phyloP scores from a whole-genome alignment of 1,140 invertebrate species.

The Scaptodrosophila lebanonensis region DNA sequence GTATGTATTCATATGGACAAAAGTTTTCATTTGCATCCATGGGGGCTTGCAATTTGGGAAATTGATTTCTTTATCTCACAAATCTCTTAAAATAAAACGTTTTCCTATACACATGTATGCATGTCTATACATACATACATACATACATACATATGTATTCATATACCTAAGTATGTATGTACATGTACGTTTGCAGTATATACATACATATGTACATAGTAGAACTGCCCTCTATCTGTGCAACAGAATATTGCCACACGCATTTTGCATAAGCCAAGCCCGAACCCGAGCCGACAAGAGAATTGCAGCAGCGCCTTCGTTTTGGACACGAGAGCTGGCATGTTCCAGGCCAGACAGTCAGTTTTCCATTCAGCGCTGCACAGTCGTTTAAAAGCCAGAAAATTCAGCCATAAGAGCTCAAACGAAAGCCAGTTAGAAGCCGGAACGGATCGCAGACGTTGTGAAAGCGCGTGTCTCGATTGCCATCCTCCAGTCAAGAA shows the following conservation, averaged over 20 bases:
- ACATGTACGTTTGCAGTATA: not conserved
- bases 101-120: not conserved
- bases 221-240: no score
- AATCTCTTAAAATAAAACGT: no score
- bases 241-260: no score
- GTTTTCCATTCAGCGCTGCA: slow-evolving; percentile 75
- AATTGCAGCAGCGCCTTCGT: slow-evolving; percentile 5
- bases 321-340: slow-evolving; percentile 5
- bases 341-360: slow-evolving; percentile 49
- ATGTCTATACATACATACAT: not conserved
- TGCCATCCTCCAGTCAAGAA: no score
- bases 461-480: slow-evolving; percentile 13
- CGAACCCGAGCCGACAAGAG: not conserved
- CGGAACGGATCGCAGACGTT: slow-evolving; percentile 66
- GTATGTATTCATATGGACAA: not conserved
- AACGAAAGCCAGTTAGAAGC: slow-evolving; percentile 69
- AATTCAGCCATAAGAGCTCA: slow-evolving; percentile 73
- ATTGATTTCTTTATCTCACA: no score
- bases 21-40: no score
- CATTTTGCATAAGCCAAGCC: slow-evolving; percentile 23
- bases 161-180: not conserved
- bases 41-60: no score
- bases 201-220: not conserved
- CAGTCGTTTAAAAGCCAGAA: slow-evolving; percentile 66
- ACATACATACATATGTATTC: no score